Evolutionary conservation across 2,113 vertebrate genomes (phyloP).

Genomic region (Numida meleagris): DNA sequence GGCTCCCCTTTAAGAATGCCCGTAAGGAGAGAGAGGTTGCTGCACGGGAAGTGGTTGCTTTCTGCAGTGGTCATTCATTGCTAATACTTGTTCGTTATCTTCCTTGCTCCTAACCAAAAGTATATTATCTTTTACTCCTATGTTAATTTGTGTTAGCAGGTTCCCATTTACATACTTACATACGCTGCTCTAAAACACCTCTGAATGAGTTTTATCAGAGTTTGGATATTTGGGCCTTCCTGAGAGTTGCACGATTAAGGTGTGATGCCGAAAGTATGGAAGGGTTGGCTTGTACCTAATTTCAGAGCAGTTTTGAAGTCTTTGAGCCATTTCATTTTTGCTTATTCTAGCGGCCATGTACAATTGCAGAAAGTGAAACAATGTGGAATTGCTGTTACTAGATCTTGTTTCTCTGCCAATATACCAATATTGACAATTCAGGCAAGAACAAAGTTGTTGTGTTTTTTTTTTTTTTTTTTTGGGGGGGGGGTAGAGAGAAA

Average conservation of each 20-base stretch:
- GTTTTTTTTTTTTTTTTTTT: neutral
- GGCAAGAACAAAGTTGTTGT: neutral
- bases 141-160: neutral
- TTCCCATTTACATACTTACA: neutral
- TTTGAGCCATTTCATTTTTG: neutral
- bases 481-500: neutral
- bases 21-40: neutral
- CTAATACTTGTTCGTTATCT: neutral
- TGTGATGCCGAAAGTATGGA: neutral
- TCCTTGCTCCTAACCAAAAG: neutral
- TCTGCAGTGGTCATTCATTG: neutral
- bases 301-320: neutral
- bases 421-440: neutral
- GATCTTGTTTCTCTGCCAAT: neutral
- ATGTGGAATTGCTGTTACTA: neutral
- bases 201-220: neutral
- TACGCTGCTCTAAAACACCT: neutral
- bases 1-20: neutral
- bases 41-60: neutral
- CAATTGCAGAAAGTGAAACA: neutral
- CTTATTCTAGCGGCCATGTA: neutral
- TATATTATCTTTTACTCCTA: neutral
- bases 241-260: neutral
- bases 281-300: neutral
- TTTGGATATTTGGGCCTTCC: neutral